phyloP scores from a whole-genome alignment of 2,888 invertebrate species.

The Linnaemya vulpina region DNA sequence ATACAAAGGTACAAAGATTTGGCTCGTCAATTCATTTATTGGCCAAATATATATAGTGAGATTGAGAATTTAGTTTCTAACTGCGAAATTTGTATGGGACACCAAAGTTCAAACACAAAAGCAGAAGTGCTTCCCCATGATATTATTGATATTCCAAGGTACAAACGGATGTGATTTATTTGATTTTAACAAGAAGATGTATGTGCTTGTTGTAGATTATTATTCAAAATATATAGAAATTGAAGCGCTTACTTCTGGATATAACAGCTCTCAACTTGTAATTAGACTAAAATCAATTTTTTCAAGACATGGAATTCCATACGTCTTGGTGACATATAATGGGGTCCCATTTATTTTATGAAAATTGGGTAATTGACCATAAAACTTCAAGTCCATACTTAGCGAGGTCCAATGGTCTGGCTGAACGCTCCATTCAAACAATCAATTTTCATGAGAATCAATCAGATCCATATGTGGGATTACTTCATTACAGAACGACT shows the following conservation, averaged over 20 bases:
- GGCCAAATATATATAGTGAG: constrained; percentile 58
- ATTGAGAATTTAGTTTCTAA: constrained; percentile 57
- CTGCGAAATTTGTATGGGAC: constrained; percentile 69
- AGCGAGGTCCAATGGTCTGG: constrained; percentile 1
- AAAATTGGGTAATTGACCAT: constrained; percentile 36
- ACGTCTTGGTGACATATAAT: constrained; percentile 41
- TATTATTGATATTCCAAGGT: constrained; percentile 41
- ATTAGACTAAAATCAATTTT: constrained; percentile 69
- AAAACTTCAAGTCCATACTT: neutral
- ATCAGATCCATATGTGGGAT: constrained; percentile 5
- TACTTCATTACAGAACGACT: constrained; percentile 15
- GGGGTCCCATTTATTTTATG: constrained; percentile 63
- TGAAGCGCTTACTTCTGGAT: constrained; percentile 42
- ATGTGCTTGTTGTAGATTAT: constrained; percentile 68
- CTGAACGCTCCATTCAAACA: neutral
- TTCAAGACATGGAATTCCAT: constrained; percentile 60
- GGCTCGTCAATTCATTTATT: constrained; percentile 39
- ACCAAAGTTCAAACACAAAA: constrained; percentile 48
- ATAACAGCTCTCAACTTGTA: constrained; percentile 46
- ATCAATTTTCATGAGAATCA: constrained; percentile 12
- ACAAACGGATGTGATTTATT: constrained; percentile 36
- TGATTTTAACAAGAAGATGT: constrained; percentile 47
- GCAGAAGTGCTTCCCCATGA: constrained; percentile 39
- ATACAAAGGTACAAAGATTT: neutral
- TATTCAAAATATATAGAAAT: neutral